Conservation (phyloP, 2,113 vertebrate species). For the Cyprichromis sp. region DNA sequence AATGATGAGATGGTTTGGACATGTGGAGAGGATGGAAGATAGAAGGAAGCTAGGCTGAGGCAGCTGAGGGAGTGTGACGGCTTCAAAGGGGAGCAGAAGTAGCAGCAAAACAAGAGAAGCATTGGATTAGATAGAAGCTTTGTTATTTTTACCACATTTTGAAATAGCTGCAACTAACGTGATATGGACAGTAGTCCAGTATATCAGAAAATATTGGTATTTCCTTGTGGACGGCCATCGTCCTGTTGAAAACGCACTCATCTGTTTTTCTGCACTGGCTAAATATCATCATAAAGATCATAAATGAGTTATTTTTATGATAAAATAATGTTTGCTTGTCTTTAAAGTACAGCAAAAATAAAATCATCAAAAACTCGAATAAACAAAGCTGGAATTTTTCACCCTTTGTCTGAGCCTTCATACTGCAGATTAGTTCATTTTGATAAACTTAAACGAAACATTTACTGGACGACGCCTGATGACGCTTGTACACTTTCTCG, state of each 20-base stretch:
- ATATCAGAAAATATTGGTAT: background rate
- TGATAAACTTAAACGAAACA: background rate
- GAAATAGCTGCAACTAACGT: background rate
- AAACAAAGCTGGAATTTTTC: background rate
- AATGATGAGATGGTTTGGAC: background rate
- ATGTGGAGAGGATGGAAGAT: background rate
- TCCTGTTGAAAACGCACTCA: background rate
- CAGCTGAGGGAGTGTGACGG: accelerated
- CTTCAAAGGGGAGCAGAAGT: background rate
- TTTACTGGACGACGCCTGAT: background rate
- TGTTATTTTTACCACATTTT: background rate
- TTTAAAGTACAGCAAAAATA: background rate
- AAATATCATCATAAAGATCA: background rate
- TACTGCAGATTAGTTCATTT: background rate
- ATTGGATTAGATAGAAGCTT: background rate
- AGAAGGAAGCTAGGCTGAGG: background rate
- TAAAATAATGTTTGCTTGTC: background rate
- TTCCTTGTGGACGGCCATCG: background rate
- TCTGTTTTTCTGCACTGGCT: background rate
- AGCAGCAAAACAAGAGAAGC: accelerated
- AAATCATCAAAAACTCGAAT: accelerated
- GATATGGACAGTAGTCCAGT: background rate
- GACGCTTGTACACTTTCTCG: accelerated
- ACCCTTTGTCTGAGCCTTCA: background rate
- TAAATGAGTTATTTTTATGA: background rate